A percentile compares a stretch with the other conserved stretches of the same genome.
Conservation (phyloP, 2,888 invertebrate species). For the Bimastos eiseni region DNA sequence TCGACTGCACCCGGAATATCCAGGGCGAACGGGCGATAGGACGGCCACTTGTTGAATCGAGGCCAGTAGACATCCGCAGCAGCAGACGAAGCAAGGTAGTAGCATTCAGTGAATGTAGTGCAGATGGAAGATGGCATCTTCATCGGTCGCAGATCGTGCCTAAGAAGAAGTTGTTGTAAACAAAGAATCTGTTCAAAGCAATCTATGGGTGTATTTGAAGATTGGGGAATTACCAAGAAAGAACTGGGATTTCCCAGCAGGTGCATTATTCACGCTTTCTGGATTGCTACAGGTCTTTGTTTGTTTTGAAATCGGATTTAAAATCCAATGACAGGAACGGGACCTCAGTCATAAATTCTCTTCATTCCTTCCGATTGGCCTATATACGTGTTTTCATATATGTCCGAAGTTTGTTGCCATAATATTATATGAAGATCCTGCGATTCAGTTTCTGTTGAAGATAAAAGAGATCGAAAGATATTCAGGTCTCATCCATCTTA, state of each 20-base stretch:
- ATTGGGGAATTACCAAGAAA: neutral
- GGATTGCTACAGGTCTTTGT: neutral
- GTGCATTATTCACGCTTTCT: no score
- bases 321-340: neutral
- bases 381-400: neutral
- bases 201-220: neutral
- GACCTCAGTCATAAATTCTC: neutral
- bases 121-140: neutral
- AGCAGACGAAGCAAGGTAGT: neutral
- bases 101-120: neutral
- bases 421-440: no score
- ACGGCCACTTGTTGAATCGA: neutral
- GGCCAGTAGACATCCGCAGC: neutral
- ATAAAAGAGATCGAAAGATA: neutral
- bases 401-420: no score
- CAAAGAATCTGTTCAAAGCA: neutral
- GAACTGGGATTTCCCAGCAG: neutral
- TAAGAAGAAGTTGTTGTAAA: no score
- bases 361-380: neutral
- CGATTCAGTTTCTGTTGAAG: no score
- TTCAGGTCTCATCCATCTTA: neutral
- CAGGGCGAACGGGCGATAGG: neutral
- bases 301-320: neutral
- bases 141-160: no score
- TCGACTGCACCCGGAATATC: neutral